A percentile compares a stretch with the other conserved stretches of the same genome.
phyloP scores from a whole-genome alignment of 1,140 invertebrate species.

The Hyphantria cunea region DNA sequence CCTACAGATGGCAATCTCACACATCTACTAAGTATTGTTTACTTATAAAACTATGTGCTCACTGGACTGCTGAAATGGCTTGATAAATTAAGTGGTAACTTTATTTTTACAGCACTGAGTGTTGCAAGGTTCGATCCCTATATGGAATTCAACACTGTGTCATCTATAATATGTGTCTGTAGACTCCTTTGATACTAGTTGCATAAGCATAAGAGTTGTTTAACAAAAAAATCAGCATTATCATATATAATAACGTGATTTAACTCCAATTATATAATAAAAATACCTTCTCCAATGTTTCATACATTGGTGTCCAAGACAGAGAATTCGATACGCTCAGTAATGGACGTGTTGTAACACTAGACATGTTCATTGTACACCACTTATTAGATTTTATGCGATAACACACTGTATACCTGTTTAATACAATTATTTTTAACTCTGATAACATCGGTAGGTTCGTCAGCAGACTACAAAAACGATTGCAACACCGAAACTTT shows the following conservation, averaged over 20 bases:
- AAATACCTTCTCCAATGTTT: conserved; percentile 1
- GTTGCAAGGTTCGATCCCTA: too few species aligned
- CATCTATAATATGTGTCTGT: too few species aligned
- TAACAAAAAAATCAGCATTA: too few species aligned
- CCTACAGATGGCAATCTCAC: too few species aligned
- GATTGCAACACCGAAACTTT: not conserved
- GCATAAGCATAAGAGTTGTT: too few species aligned
- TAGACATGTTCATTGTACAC: conserved; percentile 10
- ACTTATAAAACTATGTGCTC: too few species aligned
- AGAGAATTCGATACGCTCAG: conserved; percentile 27
- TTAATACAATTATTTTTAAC: not conserved
- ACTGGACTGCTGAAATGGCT: too few species aligned
- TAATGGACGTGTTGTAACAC: conserved; percentile 30
- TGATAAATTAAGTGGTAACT: too few species aligned
- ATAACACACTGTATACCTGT: conserved; percentile 7
- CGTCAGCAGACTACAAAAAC: not conserved
- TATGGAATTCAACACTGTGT: too few species aligned
- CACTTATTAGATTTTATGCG: conserved; percentile 14
- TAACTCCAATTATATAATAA: not conserved
- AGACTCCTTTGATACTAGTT: too few species aligned
- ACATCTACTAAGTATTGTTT: too few species aligned
- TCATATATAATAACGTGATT: not conserved
- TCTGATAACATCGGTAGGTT: not conserved
- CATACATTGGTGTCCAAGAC: not conserved
- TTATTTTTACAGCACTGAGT: too few species aligned